Evolutionary conservation across 2,797 vertebrate species (phyloP), one percentile per base, ranked within the genome.

Genomic region (Coilia nasus): DNA sequence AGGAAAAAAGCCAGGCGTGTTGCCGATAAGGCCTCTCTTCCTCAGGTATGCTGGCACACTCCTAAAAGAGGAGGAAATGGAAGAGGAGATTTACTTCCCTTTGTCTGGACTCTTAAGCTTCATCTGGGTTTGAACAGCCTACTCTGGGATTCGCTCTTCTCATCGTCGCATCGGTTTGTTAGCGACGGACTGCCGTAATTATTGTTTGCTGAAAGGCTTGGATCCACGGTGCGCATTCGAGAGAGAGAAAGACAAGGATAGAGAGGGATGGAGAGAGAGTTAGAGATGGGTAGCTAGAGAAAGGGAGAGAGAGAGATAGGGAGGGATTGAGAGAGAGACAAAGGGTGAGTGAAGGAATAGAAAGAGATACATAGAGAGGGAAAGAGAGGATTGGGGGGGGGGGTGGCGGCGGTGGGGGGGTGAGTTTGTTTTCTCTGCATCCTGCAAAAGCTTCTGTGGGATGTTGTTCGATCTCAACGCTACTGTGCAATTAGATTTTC

Each of bases 201-300:
- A 90, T 87, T 82, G 71, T 84, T 84, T 85, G 84, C 83, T 75
- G 46, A 78, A 56, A 82, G 85, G 78, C 87, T 88, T 64, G 82
- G 31, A 88, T 90, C 89, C 83, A 82, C 31, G 19, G 28, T 71
- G 12, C 25, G 17, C 7, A 35, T 35, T 12, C 15, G 14, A 6
- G 31, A 75, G 31, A 19, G 25, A 71, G 64, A 35, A 28, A 35
- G 67, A 19, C 28, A 31, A 9, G 23, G 50, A 54, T 9, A 9
- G 64, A 31, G 67, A 71, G 2, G 3, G 17, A 44, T 31, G 14
- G 35, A 1, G 3, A 54, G 50, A 54, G 50, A 10, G 14, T 2
- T 2, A 3, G 7, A 7, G 7, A 54, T 54, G 50, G 10, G 10
- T 47, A 47, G 3, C 4, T 47, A 47, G 46, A 47, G 46, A 10